Evolutionary conservation across 1,140 invertebrate genomes (phyloP), one percentile per base, ranked within the genome.

Genomic region (Linepithema humile): DNA sequence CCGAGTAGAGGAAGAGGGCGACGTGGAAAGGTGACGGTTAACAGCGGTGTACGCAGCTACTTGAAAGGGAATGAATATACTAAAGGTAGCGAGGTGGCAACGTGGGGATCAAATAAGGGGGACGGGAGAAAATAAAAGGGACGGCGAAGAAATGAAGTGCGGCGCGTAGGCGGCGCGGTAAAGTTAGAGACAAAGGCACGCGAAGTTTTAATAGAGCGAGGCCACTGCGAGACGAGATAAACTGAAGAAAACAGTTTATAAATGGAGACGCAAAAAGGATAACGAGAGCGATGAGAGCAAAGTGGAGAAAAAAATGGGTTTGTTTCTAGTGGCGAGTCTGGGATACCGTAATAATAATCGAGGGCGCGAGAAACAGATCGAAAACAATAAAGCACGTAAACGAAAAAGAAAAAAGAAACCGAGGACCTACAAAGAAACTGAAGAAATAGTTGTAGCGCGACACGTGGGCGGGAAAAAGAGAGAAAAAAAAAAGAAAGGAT

Each of bases 111-210:
- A 70, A 80, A 70, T 70, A 70, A 80, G 35, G 48, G 35, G 69
- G 62, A 40, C 2, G 67, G 17, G 57, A 60, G 57, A 85, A 70
- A 29, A 57, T 70, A 23, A 59, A 48, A 70, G 32, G 32, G n/a
- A 60, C n/a, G 38, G 35, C 64, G 40, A 29, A 53, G 62, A 57
- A 69, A 78, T 59, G 48, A 57, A 15, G 43, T 57, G 32, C 48
- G 64, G 67, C 82, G 78, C 73, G 70, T 87, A 73, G 70, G 82
- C 72, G 72, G 38, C 62, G 65, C 82, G 48, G 73, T 38, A 60
- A 82, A 65, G 88, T 82, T 83, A 88, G 84, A 89, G 85, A 88
- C 84, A 86, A 80, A 70, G 57, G 72, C 88, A 80, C 35, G 62
- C 48, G 2, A 80, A 80, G 75, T 80, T 80, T 80, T 80, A 80